Evolutionary conservation across 2,113 vertebrate species (phyloP).

Genomic region (Notarius quadriscutis): DNA sequence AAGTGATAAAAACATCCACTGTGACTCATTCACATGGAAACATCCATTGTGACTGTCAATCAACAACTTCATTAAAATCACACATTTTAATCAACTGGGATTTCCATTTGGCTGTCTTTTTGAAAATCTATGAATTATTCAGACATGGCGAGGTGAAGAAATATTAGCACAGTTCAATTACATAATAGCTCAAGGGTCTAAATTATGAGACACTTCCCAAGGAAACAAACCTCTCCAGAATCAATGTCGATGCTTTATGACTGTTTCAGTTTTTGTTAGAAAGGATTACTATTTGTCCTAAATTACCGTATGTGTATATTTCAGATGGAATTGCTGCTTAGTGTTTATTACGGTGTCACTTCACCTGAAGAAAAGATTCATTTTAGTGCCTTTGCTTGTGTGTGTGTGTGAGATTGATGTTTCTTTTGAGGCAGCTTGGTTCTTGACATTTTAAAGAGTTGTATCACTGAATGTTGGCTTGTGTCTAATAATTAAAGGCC

Average conservation of each 20-base stretch:
- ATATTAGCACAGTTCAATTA: constrained; percentile 27
- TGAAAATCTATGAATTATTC: constrained; percentile 35
- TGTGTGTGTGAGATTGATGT: neutral
- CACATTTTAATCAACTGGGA: constrained; percentile 11
- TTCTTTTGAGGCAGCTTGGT: neutral
- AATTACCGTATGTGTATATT: neutral
- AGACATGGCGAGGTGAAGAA: neutral
- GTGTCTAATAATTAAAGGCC: neutral
- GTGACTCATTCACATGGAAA: neutral
- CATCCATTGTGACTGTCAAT: constrained; percentile 22
- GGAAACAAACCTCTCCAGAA: constrained; percentile 18
- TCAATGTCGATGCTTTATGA: neutral
- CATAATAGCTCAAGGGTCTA: constrained; percentile 2
- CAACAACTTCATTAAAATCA: constrained; percentile 29
- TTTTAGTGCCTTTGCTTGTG: neutral
- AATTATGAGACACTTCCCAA: constrained; percentile 4
- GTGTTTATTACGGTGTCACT: neutral
- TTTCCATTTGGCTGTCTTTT: constrained; percentile 7
- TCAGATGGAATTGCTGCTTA: neutral
- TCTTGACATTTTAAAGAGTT: neutral
- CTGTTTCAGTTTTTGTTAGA: neutral
- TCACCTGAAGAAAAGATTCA: neutral
- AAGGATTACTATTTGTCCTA: neutral
- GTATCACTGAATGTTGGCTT: neutral
- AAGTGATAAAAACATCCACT: constrained; percentile 7